phyloP scores from a whole-genome alignment of 2,113 vertebrate species.

The Oxyruncus cristatus region DNA sequence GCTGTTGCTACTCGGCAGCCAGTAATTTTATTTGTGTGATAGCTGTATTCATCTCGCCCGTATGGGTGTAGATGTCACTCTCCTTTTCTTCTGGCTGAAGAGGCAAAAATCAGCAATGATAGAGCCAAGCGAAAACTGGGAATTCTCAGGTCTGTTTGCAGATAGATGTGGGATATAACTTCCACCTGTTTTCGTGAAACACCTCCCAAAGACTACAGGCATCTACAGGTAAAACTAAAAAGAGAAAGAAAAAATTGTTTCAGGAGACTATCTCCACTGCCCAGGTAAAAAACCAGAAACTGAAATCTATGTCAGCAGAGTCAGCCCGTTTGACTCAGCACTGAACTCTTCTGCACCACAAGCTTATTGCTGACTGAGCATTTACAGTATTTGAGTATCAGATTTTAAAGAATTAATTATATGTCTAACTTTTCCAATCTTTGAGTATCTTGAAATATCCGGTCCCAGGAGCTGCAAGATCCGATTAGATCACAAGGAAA shows the following conservation, averaged over 20 bases:
- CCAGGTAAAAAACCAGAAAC: not conserved
- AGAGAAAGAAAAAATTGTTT: not conserved
- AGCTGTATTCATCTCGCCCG: conserved; percentile 31
- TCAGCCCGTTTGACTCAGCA: not conserved
- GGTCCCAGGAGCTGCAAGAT: not conserved
- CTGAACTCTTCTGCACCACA: not conserved
- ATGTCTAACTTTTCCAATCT: not conserved
- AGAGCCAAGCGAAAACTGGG: not conserved
- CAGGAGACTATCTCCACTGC: not conserved
- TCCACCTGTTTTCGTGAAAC: not conserved
- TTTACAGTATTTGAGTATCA: not conserved
- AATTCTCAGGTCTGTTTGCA: not conserved
- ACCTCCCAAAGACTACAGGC: not conserved
- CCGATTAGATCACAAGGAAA: not conserved
- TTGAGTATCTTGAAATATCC: not conserved
- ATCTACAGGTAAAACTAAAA: not conserved
- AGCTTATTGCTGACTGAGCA: not conserved
- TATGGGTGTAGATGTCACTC: not conserved
- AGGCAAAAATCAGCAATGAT: not conserved
- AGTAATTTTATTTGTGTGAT: conserved; percentile 67
- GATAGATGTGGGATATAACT: not conserved
- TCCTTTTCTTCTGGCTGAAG: not conserved
- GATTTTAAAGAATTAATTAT: conserved; percentile 30
- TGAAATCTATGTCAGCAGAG: not conserved
- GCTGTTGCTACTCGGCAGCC: conserved; percentile 54